Percentiles rank a stretch among this genome's conserved stretches.
These are phyloP conservation scores for Neogale vison DNA, from an alignment of 2,113 vertebrate genomes.

Conservation along the genomic window DNA sequence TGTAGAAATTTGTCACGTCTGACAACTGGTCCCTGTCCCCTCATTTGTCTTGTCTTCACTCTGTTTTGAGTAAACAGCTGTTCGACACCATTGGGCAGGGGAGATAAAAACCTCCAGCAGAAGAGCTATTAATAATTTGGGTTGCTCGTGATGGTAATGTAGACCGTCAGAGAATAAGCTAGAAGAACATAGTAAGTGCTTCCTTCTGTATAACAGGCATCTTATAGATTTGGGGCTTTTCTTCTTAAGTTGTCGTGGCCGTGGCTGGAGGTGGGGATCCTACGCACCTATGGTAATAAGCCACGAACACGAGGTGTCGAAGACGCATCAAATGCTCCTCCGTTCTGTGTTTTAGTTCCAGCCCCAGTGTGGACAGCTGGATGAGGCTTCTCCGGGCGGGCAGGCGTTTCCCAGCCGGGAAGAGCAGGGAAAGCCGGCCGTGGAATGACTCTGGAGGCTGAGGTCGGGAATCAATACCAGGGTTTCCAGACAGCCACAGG, in stretches of 20 bases:
- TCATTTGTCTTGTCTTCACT: constrained; percentile 42
- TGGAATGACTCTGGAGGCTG: background rate
- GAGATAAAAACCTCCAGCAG: background rate
- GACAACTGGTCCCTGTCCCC: background rate
- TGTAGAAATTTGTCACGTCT: constrained; percentile 19
- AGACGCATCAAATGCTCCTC: background rate
- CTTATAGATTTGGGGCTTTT: background rate
- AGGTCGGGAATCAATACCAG: background rate
- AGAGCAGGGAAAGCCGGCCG: background rate
- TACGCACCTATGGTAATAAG: background rate
- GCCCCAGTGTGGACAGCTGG: background rate
- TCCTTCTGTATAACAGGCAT: background rate
- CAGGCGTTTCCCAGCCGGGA: background rate
- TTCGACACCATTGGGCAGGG: background rate
- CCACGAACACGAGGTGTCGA: background rate
- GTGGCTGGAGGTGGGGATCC: background rate
- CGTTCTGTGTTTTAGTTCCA: background rate
- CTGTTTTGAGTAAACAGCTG: background rate
- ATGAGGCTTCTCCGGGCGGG: background rate
- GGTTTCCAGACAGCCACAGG: background rate
- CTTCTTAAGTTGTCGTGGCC: background rate
- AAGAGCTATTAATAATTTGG: background rate
- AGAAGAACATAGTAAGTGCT: background rate
- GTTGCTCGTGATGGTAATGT: background rate
- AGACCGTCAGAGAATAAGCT: background rate